Evolutionary conservation across 2,113 vertebrate genomes (phyloP).

Genomic region (Euleptes europaea): DNA sequence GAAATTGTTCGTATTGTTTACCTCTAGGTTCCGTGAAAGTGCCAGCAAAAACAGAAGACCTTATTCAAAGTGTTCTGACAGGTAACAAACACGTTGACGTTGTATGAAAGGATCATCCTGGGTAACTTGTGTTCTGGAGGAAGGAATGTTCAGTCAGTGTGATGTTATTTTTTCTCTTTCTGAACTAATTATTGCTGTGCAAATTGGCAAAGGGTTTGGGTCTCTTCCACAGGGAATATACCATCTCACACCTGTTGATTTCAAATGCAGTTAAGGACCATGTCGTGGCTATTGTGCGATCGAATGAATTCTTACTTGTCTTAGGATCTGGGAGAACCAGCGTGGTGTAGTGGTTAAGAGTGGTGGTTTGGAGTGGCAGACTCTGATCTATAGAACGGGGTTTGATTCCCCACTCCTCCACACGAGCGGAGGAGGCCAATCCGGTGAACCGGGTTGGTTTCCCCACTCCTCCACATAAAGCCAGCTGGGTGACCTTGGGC

Average conservation of each 20-base stretch:
- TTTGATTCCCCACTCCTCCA: too few species aligned
- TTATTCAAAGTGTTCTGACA: slow-evolving; percentile 93
- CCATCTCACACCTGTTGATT: neutral
- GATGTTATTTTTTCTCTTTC: neutral
- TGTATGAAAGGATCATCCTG: neutral
- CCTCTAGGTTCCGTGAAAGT: slow-evolving; percentile 87
- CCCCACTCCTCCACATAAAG: too few species aligned
- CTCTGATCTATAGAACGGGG: too few species aligned
- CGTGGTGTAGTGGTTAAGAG: too few species aligned
- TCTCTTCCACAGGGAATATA: too few species aligned
- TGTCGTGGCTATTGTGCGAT: neutral
- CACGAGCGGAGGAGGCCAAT: too few species aligned
- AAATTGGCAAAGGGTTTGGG: neutral
- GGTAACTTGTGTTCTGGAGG: neutral
- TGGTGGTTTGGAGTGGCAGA: too few species aligned
- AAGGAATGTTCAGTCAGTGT: neutral
- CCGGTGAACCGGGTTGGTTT: too few species aligned
- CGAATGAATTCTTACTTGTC: neutral
- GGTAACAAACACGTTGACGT: slow-evolving; percentile 73
- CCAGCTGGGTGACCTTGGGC: too few species aligned
- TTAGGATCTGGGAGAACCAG: too few species aligned
- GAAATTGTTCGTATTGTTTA: slow-evolving; percentile 27
- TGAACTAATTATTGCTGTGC: neutral
- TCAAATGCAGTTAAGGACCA: neutral
- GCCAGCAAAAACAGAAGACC: slow-evolving; percentile 90